Evolutionary conservation across 2,113 vertebrate genomes (phyloP).

Genomic region (Scomber japonicus): DNA sequence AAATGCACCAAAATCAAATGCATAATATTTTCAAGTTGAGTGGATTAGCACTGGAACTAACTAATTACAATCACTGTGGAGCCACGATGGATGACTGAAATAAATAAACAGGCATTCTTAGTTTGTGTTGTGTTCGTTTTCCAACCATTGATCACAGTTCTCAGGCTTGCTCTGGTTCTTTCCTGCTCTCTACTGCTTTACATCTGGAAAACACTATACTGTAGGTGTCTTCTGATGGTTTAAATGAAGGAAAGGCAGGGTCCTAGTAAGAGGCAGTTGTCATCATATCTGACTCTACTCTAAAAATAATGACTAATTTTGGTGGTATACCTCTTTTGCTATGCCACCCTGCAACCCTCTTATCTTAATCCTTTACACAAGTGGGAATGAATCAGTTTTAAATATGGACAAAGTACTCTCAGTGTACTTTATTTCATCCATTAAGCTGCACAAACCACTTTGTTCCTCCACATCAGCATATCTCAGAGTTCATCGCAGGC

Average conservation of each 20-base stretch:
- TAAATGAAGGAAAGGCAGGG: background rate
- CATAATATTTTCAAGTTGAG: too few species aligned
- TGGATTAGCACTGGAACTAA: too few species aligned
- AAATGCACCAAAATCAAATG: too few species aligned
- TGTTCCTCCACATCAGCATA: conserved; percentile 9
- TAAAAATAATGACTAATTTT: conserved; percentile 20
- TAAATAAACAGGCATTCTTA: too few species aligned
- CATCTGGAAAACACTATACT: background rate
- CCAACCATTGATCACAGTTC: too few species aligned
- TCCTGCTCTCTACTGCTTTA: background rate
- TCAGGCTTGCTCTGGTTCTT: too few species aligned
- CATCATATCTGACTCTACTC: conserved; percentile 1
- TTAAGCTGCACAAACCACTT: conserved; percentile 35
- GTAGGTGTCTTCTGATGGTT: background rate
- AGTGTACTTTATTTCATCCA: conserved; percentile 5
- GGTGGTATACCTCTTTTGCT: background rate
- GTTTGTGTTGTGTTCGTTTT: too few species aligned
- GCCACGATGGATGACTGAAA: too few species aligned
- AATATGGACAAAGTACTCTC: conserved; percentile 18
- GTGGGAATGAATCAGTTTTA: conserved; percentile 26
- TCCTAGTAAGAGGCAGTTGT: background rate
- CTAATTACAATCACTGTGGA: too few species aligned
- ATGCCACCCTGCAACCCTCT: conserved; percentile 15
- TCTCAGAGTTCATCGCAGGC: background rate
- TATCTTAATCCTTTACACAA: conserved; percentile 48